These are phyloP conservation scores for Tragopan temminckii DNA, from an alignment of 2,797 vertebrate genomes.

Conservation along the genomic window DNA sequence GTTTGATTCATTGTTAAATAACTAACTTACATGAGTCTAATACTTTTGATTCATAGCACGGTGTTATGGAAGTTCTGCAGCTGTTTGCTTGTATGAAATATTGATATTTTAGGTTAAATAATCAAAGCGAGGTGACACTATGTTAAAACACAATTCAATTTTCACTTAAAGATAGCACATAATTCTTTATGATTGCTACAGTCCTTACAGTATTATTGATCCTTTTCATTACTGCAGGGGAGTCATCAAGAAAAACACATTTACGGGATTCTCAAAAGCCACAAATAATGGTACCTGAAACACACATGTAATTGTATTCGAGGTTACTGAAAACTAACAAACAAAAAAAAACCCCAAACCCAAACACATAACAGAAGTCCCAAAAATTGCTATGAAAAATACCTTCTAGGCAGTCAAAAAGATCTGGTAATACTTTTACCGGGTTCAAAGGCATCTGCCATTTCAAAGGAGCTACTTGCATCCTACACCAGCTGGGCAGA, in stretches of 20 bases:
- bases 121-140: slow-evolving; percentile 79
- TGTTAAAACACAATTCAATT: slow-evolving; percentile 84
- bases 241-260: slow-evolving; percentile 74
- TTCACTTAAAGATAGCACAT: slow-evolving; percentile 83
- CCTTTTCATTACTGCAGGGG: slow-evolving; percentile 78
- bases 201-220: slow-evolving; percentile 82
- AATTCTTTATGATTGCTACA: slow-evolving; percentile 77
- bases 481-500: slow-evolving; percentile 63
- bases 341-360: background rate
- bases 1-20: slow-evolving; percentile 65
- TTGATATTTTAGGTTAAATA: slow-evolving; percentile 81
- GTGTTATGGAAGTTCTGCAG: slow-evolving; percentile 53
- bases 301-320: slow-evolving; percentile 71
- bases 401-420: slow-evolving; percentile 16
- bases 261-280: slow-evolving; percentile 73
- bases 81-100: slow-evolving; percentile 74
- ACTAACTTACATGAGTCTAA: slow-evolving; percentile 42
- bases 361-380: background rate
- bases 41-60: slow-evolving; percentile 54
- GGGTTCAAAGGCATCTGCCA: slow-evolving; percentile 63
- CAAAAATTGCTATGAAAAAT: background rate
- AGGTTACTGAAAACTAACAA: slow-evolving; percentile 23
- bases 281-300: slow-evolving; percentile 75
- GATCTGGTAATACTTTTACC: slow-evolving; percentile 20
- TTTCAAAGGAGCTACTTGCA: slow-evolving; percentile 63